Base-by-base conservation (phyloP, 2,888 invertebrate species). In the Plebejus anna region DNA sequence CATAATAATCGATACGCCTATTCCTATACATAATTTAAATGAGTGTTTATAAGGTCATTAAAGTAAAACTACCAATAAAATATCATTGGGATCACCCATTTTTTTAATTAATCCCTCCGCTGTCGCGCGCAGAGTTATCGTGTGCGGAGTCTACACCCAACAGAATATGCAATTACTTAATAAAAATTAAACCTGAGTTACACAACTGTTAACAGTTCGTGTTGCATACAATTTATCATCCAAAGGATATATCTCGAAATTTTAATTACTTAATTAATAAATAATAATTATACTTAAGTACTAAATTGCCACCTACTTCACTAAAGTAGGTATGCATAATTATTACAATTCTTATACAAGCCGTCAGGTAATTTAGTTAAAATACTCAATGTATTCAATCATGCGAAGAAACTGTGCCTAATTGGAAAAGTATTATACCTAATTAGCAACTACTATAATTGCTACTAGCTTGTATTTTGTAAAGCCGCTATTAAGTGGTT, bases 141-240 rank as follows among this genome's bases (percentile, higher is more conserved):
- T 22, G 22, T 22, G 22, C 22, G 22, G 22, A 22, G 22, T 22
- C 22, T 22, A 66, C 66, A 28, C 32, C 32, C 66, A 13, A 66
- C 11, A 66, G 32, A 32, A 66, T 32, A 32, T 11, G 66, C 32
- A 66, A 32, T 66, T 22, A 22, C 32, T 32, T 66, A 66, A 66
- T 66, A 66, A 66, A 66, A 66, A 66, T 13, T 66, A 36, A 16
- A 66, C 66, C 5, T 36, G 1, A 66, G 32, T 66, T 66, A 66
- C 32, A 32, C 66, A 66, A 66, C 66, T 66, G 66, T 66, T 66
- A 66, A 66, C 66, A 66, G 32, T 66, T 66, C 66, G 66, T 66
- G 66, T 36, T 66, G 66, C 66, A 66, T 66, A 66, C 32, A 32
- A 66, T 66, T 66, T 66, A 66, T 66, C 32, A 66, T 66, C 13